Base-by-base conservation (phyloP, 2,113 vertebrate species). In the Trachemys scripta region DNA sequence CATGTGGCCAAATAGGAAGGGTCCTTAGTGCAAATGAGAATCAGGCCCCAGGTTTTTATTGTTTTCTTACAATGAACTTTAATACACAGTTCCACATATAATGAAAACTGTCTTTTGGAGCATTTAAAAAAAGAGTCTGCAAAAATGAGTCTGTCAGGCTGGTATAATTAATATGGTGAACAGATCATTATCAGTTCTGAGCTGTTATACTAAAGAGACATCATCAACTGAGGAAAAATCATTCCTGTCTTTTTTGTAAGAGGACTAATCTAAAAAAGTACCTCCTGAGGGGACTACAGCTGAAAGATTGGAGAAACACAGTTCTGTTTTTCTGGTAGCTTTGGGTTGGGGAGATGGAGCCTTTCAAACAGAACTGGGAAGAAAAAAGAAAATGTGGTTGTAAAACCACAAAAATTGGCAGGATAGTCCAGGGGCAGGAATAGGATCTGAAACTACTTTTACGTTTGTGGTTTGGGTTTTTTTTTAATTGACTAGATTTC, bases 101-200 rank as follows among this genome's bases (percentile, higher is more conserved):
- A 95, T 84, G 14, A n/a, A 50, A 91, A 97, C 22, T 82, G 87
- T 54, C 72, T 94, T 89, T 82, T 91, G 54, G 57, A 93, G 83
- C 47, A 53, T 2, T 35, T 35, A 65, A 56, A 31, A n/a, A 86
- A 8, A 35, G 47, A 75, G 1, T 84, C 80, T 83, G 50, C 79
- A 86, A 88, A 96, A 92, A 2, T 53, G 84, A 85, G 62, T 93
- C 0, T 56, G 92, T n/a, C 85, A 88, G 85, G 54, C 69, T 94
- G 24, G 42, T 87, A 93, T 81, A 65, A 94, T 49, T 95, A 92
- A 82, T 45, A 27, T 89, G 82, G 92, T 82, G 29, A 72, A 94
- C 85, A 92, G 20, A 56, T 91, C 57, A 81, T 87, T 84, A 86
- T 27, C 42, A 47, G 45, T 24, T 86, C 92, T 82, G 94, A 91